phyloP scores from a whole-genome alignment of 2,797 vertebrate genomes.

The Sphaeramia orbicularis region DNA sequence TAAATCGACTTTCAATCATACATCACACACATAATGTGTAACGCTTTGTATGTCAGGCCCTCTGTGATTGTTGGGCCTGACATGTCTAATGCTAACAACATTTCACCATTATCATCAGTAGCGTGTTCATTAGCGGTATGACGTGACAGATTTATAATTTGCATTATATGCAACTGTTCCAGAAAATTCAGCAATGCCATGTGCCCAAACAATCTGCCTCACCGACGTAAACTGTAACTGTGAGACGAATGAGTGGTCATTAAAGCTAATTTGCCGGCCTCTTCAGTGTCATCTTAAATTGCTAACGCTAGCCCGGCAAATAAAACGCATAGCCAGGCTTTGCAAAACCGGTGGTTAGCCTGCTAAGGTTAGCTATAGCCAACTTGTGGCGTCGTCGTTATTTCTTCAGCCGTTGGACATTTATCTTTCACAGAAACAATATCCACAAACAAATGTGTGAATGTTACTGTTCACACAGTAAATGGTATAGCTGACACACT shows the following conservation, averaged over 20 bases:
- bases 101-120: constrained; percentile 39
- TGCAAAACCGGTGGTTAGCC: constrained; percentile 39
- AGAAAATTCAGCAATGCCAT: neutral
- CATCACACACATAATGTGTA: neutral
- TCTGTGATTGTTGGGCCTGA: constrained; percentile 55
- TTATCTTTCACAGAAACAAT: neutral
- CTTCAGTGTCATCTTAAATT: constrained; percentile 38
- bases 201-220: rapidly evolving
- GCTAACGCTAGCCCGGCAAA: constrained; percentile 46
- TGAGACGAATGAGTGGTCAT: neutral
- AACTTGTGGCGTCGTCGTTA: constrained; percentile 84
- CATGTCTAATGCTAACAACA: constrained; percentile 56
- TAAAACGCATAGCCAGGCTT: constrained; percentile 22
- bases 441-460: rapidly evolving
- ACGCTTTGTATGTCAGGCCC: constrained; percentile 34
- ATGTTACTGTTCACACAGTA: too few species aligned
- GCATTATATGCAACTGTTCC: neutral
- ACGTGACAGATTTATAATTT: neutral
- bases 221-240: neutral
- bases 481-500: neutral
- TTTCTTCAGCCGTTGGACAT: constrained; percentile 40
- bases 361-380: constrained; percentile 50
- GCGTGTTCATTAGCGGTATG: constrained; percentile 28
- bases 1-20: neutral
- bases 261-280: constrained; percentile 25